Evolutionary conservation across 2,888 invertebrate genomes (phyloP).

Genomic region (Megaustenia siamemsis): DNA sequence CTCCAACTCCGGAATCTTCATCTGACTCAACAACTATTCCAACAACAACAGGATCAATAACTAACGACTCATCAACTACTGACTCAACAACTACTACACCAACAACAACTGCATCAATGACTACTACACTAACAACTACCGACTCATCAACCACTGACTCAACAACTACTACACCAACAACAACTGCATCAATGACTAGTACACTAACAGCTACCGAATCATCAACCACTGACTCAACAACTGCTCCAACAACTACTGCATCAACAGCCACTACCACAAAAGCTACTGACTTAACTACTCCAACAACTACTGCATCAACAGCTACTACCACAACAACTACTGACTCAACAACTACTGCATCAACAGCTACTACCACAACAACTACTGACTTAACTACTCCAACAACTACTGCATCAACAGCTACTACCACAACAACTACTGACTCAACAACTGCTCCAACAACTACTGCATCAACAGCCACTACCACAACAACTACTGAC

Average conservation of each 20-base stretch:
- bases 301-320: neutral
- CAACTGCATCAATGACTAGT: too few relatives aligned
- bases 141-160: neutral
- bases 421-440: neutral
- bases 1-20: too few relatives aligned
- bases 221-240: neutral
- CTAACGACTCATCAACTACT: neutral
- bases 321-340: neutral
- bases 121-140: neutral
- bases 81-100: neutral
- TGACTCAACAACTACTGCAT: neutral
- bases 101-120: neutral
- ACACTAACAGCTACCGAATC: neutral
- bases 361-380: neutral
- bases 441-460: neutral
- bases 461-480: too few relatives aligned
- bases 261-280: neutral
- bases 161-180: neutral
- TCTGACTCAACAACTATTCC: neutral
- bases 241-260: neutral
- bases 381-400: constrained; percentile 30
- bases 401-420: constrained; percentile 24
- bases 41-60: neutral
- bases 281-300: neutral
- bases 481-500: neutral